Conservation (phyloP, 2,888 invertebrate species). For the Eupelmus urozonus region DNA sequence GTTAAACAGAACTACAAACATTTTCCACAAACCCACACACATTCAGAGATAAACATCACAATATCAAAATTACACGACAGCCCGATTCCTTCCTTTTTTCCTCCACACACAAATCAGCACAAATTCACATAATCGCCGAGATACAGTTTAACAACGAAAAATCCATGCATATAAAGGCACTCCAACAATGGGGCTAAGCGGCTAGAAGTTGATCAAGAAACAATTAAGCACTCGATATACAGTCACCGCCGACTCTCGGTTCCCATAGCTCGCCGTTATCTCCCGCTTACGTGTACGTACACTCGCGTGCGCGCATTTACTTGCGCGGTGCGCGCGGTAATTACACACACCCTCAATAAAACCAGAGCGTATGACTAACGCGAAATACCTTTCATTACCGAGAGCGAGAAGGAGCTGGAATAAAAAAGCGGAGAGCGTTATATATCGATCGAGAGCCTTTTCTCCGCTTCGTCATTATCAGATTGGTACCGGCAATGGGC, state of each 20-base stretch:
- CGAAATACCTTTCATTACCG: conserved; percentile 45
- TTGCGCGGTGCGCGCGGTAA: conserved; percentile 19
- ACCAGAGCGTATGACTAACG: conserved; percentile 42
- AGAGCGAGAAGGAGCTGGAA: neutral
- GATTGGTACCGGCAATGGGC: too few species aligned
- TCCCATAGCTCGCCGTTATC: conserved; percentile 42
- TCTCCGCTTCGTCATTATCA: too few species aligned
- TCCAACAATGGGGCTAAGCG: conserved; percentile 39
- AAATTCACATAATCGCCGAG: too few species aligned
- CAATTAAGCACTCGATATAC: conserved; percentile 34
- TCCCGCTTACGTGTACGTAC: neutral
- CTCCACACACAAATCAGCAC: too few species aligned
- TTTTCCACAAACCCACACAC: too few species aligned
- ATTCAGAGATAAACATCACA: too few species aligned
- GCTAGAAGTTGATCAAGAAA: conserved; percentile 44
- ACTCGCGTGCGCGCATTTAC: conserved; percentile 14
- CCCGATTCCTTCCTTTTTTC: too few species aligned
- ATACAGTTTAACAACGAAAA: too few species aligned
- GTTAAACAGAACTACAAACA: too few species aligned
- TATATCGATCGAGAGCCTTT: too few species aligned
- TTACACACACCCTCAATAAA: conserved; percentile 48
- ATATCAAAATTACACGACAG: too few species aligned
- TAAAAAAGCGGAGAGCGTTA: too few species aligned
- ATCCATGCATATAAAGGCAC: neutral
- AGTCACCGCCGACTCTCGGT: conserved; percentile 18